phyloP scores from a whole-genome alignment of 37 sponge, comb jelly and placozoan genomes.

The Halisarca cf. caerulea region DNA sequence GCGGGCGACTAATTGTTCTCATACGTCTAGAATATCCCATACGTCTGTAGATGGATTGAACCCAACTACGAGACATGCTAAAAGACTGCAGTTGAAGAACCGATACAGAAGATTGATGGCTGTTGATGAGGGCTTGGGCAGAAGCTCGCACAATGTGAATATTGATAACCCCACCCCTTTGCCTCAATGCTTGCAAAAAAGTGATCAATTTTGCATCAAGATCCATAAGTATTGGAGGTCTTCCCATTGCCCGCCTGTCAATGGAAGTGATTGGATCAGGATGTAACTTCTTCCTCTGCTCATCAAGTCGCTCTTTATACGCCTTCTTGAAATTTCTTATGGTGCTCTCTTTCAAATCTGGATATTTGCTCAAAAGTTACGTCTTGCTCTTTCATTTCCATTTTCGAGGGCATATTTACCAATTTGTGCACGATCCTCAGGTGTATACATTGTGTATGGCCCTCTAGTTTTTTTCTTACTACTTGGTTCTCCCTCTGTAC shows the following conservation, averaged over 20 bases:
- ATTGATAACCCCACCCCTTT: conserved; percentile 51
- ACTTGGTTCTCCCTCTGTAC: too few relatives aligned
- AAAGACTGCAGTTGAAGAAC: conserved; percentile 17
- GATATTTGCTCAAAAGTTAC: conserved; percentile 33
- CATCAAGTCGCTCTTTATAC: conserved; percentile 13
- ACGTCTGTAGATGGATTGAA: conserved; percentile 54
- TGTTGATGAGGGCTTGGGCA: conserved; percentile 44
- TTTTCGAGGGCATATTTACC: conserved; percentile 63
- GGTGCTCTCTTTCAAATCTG: conserved; percentile 49
- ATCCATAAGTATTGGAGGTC: conserved; percentile 51
- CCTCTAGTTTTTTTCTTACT: conserved; percentile 20
- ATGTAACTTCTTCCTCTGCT: conserved; percentile 25
- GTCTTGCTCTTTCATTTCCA: conserved; percentile 61
- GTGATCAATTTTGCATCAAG: conserved; percentile 52
- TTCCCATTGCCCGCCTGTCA: conserved; percentile 3
- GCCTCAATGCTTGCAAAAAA: conserved; percentile 37
- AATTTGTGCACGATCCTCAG: conserved; percentile 37
- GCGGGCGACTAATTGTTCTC: conserved; percentile 46
- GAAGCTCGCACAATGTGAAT: conserved; percentile 56
- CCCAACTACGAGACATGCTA: conserved; percentile 49
- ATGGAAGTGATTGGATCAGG: conserved; percentile 41
- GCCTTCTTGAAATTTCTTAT: conserved; percentile 51
- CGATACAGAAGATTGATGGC: conserved; percentile 30
- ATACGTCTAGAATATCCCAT: conserved; percentile 36
- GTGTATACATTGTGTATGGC: conserved; percentile 21